Evolutionary conservation across 1,140 invertebrate species (phyloP), one percentile per base, ranked within the genome.

Genomic region (Aleiodes sp.): DNA sequence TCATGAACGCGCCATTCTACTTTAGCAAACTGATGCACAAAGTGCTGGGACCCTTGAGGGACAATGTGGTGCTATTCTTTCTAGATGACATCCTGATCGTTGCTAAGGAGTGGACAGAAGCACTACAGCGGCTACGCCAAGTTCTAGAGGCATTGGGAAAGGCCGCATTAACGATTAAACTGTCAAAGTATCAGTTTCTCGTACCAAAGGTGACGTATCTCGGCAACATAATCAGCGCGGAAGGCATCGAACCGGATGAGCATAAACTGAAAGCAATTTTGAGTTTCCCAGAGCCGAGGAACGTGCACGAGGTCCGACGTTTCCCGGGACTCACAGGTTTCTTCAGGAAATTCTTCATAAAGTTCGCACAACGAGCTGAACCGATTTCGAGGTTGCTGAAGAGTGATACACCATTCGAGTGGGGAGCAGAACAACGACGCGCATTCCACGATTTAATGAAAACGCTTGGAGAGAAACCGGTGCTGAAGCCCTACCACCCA

Each of bases 301-400:
- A 76, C 62, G 65, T 76, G n/a, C 74, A 79, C 33, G 63, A 78
- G 21, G 46, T 87, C 1, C 67, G 80, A 41, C 67, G 70, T 46
- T 85, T 87, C 57, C 62, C 86, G 4, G 85, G 87, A 14, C 68
- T 88, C 9, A 61, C 74, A 4, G 73, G 72, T 24, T 85, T 77
- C 69, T 84, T 83, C 72, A 66, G 78, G 37, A 70, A 75, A 39
- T 86, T 84, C 71, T 70, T 83, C 9, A 57, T 70, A 68, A 68
- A 74, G 26, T 81, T 76, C 59, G 76, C 79, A 0, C 1, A 73
- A 8, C 75, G 78, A 26, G 76, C 76, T 12, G 52, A 64, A 71
- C 77, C 77, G 0, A 60, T 83, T 6, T 79, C 75, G 24, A 52
- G 75, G 21, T 65, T 82, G 14, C 26, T 79, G 43, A 76, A 71